A percentile compares a stretch with the other conserved stretches of the same genome.
These are phyloP conservation scores for Macrosiphum euphorbiae DNA, from an alignment of 2,888 invertebrate species.

Conservation along the genomic window DNA sequence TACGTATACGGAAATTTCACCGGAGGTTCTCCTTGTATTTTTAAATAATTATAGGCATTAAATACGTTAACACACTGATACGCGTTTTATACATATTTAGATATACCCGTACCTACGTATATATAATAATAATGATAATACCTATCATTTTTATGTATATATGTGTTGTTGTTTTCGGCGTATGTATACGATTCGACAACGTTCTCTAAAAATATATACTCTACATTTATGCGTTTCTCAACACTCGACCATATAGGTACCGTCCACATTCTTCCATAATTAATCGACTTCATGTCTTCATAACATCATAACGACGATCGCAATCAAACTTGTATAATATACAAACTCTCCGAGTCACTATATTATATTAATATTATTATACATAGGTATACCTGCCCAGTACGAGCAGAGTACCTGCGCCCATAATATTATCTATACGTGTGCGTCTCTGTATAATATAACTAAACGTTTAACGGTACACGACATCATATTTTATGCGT, in stretches of 20 bases:
- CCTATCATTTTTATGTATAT: not conserved
- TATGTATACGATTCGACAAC: not conserved
- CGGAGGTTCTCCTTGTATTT: slow-evolving; percentile 37
- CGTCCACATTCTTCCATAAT: slow-evolving; percentile 42
- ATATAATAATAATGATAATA: not conserved
- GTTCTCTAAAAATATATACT: not conserved
- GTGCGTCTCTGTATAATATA: not conserved
- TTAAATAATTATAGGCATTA: slow-evolving; percentile 41
- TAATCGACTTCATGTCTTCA: not conserved
- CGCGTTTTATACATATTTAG: not conserved
- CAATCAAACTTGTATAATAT: not conserved
- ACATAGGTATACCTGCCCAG: not conserved
- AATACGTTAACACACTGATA: not conserved
- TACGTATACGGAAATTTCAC: slow-evolving; percentile 5
- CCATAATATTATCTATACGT: not conserved
- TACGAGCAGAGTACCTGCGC: not conserved
- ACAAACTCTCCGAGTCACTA: not conserved
- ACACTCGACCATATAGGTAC: not conserved
- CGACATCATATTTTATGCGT: not conserved
- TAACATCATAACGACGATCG: not conserved
- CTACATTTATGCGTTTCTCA: not conserved
- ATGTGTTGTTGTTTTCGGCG: not conserved
- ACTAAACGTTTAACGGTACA: not conserved
- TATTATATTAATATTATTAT: not conserved
- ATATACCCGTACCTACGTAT: not conserved